phyloP scores from a whole-genome alignment of 1,140 invertebrate genomes.

The Cataglyphis hispanica region DNA sequence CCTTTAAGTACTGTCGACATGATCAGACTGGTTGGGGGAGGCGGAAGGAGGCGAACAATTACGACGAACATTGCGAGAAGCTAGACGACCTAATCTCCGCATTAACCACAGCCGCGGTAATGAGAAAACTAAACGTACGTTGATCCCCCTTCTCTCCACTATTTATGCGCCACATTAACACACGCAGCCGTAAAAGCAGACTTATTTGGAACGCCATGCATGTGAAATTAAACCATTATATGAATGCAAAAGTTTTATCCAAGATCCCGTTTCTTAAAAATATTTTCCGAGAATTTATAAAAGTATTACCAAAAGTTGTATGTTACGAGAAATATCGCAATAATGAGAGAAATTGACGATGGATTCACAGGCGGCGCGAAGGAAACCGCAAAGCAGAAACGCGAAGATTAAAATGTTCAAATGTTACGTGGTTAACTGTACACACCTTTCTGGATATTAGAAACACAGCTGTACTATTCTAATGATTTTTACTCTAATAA shows the following conservation, averaged over 20 bases:
- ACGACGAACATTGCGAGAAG: slow-evolving; percentile 32
- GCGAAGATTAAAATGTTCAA: slow-evolving; percentile 67
- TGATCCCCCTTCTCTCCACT: background rate
- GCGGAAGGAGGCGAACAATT: slow-evolving; percentile 33
- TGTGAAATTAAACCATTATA: slow-evolving; percentile 19
- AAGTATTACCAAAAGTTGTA: background rate
- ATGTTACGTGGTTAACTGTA: background rate
- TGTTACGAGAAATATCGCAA: background rate
- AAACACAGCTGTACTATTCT: slow-evolving; percentile 23
- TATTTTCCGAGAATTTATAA: background rate
- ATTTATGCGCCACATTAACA: slow-evolving; percentile 37
- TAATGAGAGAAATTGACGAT: background rate
- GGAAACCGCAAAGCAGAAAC: slow-evolving; percentile 44
- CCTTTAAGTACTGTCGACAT: slow-evolving; percentile 12
- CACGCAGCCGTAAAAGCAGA: slow-evolving; percentile 28
- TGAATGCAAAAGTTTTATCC: background rate
- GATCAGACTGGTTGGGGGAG: background rate
- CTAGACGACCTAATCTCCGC: slow-evolving; percentile 41
- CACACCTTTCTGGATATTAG: background rate
- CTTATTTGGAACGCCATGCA: slow-evolving; percentile 1
- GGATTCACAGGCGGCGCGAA: slow-evolving; percentile 2
- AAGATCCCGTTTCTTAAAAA: background rate
- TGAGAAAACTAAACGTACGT: slow-evolving; percentile 59
- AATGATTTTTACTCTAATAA: background rate
- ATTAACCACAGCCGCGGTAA: slow-evolving; percentile 51